Percentiles rank a stretch among this genome's conserved stretches.
Evolutionary conservation across 1,140 invertebrate species (phyloP).

Genomic region (Trichonephila clavipes): DNA sequence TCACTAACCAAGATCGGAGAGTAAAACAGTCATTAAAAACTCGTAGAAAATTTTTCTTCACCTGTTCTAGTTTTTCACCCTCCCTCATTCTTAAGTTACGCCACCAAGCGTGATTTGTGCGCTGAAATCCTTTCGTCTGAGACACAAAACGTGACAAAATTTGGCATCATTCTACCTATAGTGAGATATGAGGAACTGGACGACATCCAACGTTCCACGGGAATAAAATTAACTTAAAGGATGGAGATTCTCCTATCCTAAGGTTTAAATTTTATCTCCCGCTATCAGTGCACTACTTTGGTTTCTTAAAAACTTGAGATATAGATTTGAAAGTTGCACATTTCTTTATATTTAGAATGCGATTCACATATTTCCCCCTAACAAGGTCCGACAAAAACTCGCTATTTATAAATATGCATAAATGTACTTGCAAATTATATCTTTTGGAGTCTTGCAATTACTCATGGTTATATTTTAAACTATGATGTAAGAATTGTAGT

Average conservation of each 20-base stretch:
- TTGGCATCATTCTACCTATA: slow-evolving; percentile 38
- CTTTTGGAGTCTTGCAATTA: too few relatives aligned
- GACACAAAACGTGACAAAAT: slow-evolving; percentile 59
- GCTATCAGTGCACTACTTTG: not conserved
- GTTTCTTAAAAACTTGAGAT: slow-evolving; percentile 11
- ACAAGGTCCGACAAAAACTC: too few relatives aligned
- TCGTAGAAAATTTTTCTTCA: slow-evolving; percentile 9
- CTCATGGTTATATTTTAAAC: too few relatives aligned
- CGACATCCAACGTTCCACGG: slow-evolving; percentile 44
- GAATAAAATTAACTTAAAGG: slow-evolving; percentile 57
- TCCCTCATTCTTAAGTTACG: slow-evolving; percentile 18
- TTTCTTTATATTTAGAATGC: not conserved
- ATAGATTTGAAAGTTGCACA: not conserved
- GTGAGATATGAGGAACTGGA: slow-evolving; percentile 29
- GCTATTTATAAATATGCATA: too few relatives aligned
- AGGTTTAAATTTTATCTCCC: slow-evolving; percentile 27
- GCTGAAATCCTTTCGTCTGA: slow-evolving; percentile 31
- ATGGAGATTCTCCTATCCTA: slow-evolving; percentile 39
- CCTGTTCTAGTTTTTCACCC: slow-evolving; percentile 27
- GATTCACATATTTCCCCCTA: too few relatives aligned
- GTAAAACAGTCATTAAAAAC: slow-evolving; percentile 35
- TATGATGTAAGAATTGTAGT: too few relatives aligned
- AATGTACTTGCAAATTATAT: too few relatives aligned
- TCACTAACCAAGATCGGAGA: not conserved
- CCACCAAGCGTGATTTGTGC: slow-evolving; percentile 36